A percentile compares a stretch with the other conserved stretches of the same genome.
Conservation (phyloP, 2,113 vertebrate species). For the Brienomyrus longianalis region DNA sequence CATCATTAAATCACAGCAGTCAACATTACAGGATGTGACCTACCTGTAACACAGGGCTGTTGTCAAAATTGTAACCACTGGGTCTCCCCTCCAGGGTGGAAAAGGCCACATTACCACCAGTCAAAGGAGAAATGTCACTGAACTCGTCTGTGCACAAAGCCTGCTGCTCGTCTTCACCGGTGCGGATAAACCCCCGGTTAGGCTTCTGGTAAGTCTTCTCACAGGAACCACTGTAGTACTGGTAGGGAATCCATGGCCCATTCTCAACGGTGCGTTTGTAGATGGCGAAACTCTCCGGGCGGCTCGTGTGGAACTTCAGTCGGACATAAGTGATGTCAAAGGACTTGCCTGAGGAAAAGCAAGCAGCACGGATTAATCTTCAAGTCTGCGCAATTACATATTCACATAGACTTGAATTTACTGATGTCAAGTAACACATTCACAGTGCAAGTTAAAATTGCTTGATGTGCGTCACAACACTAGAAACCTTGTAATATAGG, state of each 20-base stretch:
- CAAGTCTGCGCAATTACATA: neutral
- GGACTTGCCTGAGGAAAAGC: slow-evolving; percentile 70
- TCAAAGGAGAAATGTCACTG: slow-evolving; percentile 96
- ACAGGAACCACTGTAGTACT: slow-evolving; percentile 95
- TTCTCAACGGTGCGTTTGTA: slow-evolving; percentile 80
- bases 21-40: neutral
- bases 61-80: slow-evolving; percentile 92
- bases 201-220: slow-evolving; percentile 82
- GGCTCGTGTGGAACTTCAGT: slow-evolving; percentile 94
- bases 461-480: neutral
- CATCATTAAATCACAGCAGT: neutral
- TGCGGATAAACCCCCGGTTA: slow-evolving; percentile 80
- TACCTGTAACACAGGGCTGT: slow-evolving; percentile 92
- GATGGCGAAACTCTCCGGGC: slow-evolving; percentile 91
- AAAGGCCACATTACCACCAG: slow-evolving; percentile 91
- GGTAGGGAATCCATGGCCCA: slow-evolving; percentile 84
- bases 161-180: slow-evolving; percentile 85
- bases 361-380: neutral
- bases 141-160: slow-evolving; percentile 92
- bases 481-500: neutral
- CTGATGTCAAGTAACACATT: neutral
- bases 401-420: neutral
- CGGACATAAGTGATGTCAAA: slow-evolving; percentile 97
- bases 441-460: neutral
- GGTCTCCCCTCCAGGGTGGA: slow-evolving; percentile 90